Percentiles rank a stretch among this genome's conserved stretches.
Evolutionary conservation across 2,113 vertebrate genomes (phyloP).

Genomic region (Festucalex cinctus): DNA sequence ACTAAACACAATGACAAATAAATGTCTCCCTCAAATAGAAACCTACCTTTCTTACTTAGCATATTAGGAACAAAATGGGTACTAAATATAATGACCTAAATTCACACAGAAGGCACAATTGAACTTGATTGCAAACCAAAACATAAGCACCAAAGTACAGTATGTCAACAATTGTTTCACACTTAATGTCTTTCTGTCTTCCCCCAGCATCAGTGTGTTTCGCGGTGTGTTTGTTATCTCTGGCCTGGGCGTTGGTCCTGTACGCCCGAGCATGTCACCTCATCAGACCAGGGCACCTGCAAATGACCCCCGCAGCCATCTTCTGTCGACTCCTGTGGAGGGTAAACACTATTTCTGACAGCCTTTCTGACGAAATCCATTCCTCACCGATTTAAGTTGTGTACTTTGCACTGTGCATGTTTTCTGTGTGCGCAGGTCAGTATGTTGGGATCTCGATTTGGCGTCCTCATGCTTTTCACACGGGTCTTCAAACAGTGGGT

Average conservation of each 20-base stretch:
- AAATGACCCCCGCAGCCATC: slow-evolving; percentile 66
- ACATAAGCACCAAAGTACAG: background rate
- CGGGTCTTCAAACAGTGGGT: slow-evolving; percentile 78
- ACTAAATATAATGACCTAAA: background rate
- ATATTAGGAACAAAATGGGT: too few species aligned
- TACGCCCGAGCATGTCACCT: slow-evolving; percentile 67
- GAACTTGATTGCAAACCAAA: background rate
- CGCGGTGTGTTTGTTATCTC: slow-evolving; percentile 74
- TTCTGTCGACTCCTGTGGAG: slow-evolving; percentile 85
- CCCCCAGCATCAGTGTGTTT: slow-evolving; percentile 71
- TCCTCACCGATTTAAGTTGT: background rate
- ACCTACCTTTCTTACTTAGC: too few species aligned
- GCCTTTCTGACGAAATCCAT: background rate
- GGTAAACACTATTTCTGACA: slow-evolving; percentile 61
- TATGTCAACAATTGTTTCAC: background rate
- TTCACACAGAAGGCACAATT: background rate
- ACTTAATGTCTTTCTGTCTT: background rate
- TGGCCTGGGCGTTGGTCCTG: slow-evolving; percentile 81
- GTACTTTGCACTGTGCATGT: background rate
- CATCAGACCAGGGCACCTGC: slow-evolving; percentile 73
- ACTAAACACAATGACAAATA: too few species aligned
- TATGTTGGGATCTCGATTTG: slow-evolving; percentile 79
- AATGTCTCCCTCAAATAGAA: too few species aligned
- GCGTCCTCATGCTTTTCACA: slow-evolving; percentile 79
- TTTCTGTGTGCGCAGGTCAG: slow-evolving; percentile 58